Percentiles rank a stretch among this genome's conserved stretches.
phyloP scores from a whole-genome alignment of 2,888 invertebrate genomes.

The Eupithecia subumbrata region DNA sequence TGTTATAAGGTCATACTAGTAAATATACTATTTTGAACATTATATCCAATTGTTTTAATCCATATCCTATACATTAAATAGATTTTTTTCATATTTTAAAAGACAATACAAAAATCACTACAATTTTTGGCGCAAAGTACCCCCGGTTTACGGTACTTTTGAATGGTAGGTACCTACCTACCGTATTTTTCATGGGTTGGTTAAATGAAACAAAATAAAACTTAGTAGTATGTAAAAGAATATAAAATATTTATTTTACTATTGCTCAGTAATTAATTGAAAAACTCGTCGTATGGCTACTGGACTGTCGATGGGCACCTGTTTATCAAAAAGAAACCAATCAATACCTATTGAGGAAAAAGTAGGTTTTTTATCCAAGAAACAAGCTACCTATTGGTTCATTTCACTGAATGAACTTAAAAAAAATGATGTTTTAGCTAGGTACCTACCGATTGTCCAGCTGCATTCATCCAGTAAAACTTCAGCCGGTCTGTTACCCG shows the following conservation, averaged over 20 bases:
- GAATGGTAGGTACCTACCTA: no score
- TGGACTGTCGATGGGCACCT: constrained; percentile 88
- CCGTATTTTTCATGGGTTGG: no score
- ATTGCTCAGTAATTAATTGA: constrained; percentile 55
- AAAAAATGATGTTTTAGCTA: not conserved
- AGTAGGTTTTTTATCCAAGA: not conserved
- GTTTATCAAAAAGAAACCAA: constrained; percentile 47
- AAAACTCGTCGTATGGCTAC: constrained; percentile 86
- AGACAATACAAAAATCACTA: no score
- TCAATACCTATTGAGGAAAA: not conserved
- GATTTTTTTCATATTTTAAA: no score
- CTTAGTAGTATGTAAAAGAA: not conserved
- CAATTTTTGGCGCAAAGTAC: no score
- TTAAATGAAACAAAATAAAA: not conserved
- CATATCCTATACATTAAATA: no score
- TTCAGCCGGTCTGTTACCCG: constrained; percentile 86
- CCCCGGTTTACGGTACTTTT: no score
- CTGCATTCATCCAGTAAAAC: constrained; percentile 91
- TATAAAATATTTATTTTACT: not conserved
- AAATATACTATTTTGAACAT: no score
- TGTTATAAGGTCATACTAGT: no score
- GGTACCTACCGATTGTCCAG: constrained; percentile 91
- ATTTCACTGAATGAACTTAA: not conserved
- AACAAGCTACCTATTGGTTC: not conserved
- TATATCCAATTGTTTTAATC: no score